A percentile compares a stretch with the other conserved stretches of the same genome.
phyloP scores from a whole-genome alignment of 2,888 invertebrate genomes.

The Entomobrya proxima region DNA sequence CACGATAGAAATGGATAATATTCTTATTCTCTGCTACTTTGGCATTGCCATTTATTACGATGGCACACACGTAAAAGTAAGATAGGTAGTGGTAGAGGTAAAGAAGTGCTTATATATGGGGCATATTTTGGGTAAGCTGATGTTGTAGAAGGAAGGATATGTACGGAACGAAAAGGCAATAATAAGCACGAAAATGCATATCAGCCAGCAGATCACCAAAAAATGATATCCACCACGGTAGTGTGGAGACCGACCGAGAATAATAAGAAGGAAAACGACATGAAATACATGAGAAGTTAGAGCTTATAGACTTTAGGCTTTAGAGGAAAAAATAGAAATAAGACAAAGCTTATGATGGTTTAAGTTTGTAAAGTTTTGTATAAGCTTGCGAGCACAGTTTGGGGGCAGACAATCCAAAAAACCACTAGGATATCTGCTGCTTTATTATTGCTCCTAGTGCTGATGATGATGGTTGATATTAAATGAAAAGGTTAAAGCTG shows the following conservation, averaged over 20 bases:
- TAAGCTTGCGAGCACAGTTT: not conserved
- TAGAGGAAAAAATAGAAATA: too few species aligned
- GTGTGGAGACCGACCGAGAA: slow-evolving; percentile 18
- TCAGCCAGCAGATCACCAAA: slow-evolving; percentile 28
- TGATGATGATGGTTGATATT: not conserved
- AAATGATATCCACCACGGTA: slow-evolving; percentile 56
- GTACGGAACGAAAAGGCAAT: not conserved
- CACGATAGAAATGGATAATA: not conserved
- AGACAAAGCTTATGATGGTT: too few species aligned
- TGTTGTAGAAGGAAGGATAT: slow-evolving; percentile 12
- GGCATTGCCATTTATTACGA: not conserved
- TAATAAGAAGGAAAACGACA: not conserved
- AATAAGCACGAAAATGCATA: not conserved
- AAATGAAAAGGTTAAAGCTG: slow-evolving; percentile 34
- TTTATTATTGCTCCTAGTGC: too few species aligned
- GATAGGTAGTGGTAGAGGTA: not conserved
- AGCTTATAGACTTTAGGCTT: too few species aligned
- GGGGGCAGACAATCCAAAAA: not conserved
- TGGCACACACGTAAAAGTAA: not conserved
- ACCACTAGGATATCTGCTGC: not conserved
- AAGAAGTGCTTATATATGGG: not conserved
- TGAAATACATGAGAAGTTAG: slow-evolving; percentile 16
- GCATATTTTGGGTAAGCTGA: not conserved
- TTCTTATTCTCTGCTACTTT: not conserved
- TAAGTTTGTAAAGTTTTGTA: too few species aligned